phyloP scores from a whole-genome alignment of 2,888 invertebrate species.

The Phyto melanocephala region DNA sequence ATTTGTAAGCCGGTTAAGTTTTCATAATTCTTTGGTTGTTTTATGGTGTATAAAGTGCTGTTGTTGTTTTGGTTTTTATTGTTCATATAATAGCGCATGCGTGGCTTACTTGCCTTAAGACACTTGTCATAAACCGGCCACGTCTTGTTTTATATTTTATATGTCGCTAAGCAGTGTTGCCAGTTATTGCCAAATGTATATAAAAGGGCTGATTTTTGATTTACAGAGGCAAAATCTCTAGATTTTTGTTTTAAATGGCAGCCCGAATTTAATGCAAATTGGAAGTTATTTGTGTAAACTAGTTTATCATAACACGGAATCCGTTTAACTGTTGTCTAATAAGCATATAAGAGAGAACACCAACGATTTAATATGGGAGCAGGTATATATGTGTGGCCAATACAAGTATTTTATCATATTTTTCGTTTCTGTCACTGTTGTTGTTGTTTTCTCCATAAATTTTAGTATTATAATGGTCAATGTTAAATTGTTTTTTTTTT shows the following conservation, averaged over 20 bases:
- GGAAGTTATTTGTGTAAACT: conserved; percentile 14
- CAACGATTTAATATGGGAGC: not conserved
- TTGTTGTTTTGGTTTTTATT: not conserved
- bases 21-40: not conserved
- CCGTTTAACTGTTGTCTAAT: conserved; percentile 1
- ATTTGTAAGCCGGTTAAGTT: conserved; percentile 51
- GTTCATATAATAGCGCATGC: conserved; percentile 40
- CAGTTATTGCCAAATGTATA: too few relatives aligned
- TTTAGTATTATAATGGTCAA: conserved; percentile 51
- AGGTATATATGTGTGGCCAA: not conserved
- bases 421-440: not conserved
- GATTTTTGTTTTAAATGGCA: too few relatives aligned
- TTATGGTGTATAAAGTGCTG: not conserved
- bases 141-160: conserved; percentile 26
- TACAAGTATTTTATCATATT: not conserved
- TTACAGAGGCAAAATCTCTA: too few relatives aligned
- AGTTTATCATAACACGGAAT: not conserved
- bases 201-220: too few relatives aligned
- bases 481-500: conserved; percentile 54
- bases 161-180: conserved; percentile 20
- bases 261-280: conserved; percentile 8
- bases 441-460: not conserved
- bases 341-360: not conserved
- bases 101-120: conserved; percentile 7
- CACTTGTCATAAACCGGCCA: conserved; percentile 19